Conservation (phyloP, 2,888 invertebrate species). For the Drosophila niveifrons region DNA sequence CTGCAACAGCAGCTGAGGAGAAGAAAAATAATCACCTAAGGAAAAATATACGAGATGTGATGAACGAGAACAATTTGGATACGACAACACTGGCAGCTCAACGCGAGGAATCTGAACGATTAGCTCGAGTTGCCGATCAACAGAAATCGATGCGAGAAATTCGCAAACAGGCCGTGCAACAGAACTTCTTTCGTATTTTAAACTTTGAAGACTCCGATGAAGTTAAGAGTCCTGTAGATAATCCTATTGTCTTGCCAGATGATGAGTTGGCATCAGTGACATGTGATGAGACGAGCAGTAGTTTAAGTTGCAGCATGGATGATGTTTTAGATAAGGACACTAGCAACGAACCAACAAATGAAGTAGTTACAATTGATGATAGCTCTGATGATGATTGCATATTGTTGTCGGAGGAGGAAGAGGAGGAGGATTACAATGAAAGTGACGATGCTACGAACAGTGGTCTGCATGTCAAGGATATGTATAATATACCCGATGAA, state of each 20-base stretch:
- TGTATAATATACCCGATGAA: constrained; percentile 95
- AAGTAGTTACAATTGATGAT: constrained; percentile 91
- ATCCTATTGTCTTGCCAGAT: constrained; percentile 60
- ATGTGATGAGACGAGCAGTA: constrained; percentile 72
- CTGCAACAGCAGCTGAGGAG: constrained; percentile 67
- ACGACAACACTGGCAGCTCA: constrained; percentile 96
- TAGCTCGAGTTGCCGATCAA: constrained; percentile 93
- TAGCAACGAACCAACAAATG: constrained; percentile 58
- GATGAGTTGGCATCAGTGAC: constrained; percentile 61
- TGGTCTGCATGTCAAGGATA: constrained; percentile 96
- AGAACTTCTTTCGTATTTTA: constrained; percentile 88
- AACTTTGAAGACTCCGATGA: constrained; percentile 71
- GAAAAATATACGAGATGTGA: constrained; percentile 95
- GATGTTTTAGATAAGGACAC: constrained; percentile 62
- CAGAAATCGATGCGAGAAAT: constrained; percentile 93
- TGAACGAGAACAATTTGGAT: constrained; percentile 96
- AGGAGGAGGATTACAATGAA: constrained; percentile 89
- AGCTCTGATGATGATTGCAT: constrained; percentile 94
- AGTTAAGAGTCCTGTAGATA: constrained; percentile 48
- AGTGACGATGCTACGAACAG: constrained; percentile 95
- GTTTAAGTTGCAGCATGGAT: constrained; percentile 69
- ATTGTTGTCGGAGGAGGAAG: constrained; percentile 93
- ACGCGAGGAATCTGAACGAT: constrained; percentile 95
- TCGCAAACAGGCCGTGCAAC: constrained; percentile 90
- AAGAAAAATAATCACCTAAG: constrained; percentile 88